Evolutionary conservation across 2,113 vertebrate species (phyloP).

Genomic region (Pachypanchax playfairii): DNA sequence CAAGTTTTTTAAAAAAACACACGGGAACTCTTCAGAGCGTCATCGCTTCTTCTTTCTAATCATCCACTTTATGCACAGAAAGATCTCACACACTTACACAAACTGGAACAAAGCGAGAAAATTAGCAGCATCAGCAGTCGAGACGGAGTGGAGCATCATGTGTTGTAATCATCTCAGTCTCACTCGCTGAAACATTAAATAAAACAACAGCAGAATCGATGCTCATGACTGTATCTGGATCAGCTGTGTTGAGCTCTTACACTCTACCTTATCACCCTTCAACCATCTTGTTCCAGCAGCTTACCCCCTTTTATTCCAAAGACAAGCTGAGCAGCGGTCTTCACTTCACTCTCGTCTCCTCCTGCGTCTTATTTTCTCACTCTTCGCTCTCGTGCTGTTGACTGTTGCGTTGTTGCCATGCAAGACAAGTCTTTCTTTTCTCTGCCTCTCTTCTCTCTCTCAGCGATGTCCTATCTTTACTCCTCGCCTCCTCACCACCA

Average conservation of each 20-base stretch:
- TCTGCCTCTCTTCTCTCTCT: conserved; percentile 20
- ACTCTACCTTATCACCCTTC: conserved; percentile 2
- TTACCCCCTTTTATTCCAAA: conserved; percentile 60
- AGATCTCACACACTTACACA: conserved; percentile 3
- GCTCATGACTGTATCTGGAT: neutral
- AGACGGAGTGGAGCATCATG: conserved; percentile 10
- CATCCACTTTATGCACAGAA: conserved; percentile 11
- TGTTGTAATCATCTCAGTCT: conserved; percentile 22
- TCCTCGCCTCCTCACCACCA: conserved; percentile 63
- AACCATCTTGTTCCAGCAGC: neutral
- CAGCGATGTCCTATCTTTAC: conserved; percentile 45
- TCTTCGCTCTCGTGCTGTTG: conserved; percentile 7
- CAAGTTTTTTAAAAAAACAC: too few relatives aligned
- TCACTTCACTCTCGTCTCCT: conserved; percentile 37
- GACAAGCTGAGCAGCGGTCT: conserved; percentile 30
- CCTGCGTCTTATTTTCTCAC: conserved; percentile 18
- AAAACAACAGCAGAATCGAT: conserved; percentile 38
- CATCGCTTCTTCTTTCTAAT: too few relatives aligned
- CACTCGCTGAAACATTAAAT: neutral
- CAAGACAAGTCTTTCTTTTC: conserved; percentile 23
- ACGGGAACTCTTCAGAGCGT: conserved; percentile 5
- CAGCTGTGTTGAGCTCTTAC: neutral
- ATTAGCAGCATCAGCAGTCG: conserved; percentile 62
- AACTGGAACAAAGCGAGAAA: conserved; percentile 23
- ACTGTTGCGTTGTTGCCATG: conserved; percentile 21